Conservation (phyloP, 2,888 invertebrate genomes). For the Agrypnus murinus region DNA sequence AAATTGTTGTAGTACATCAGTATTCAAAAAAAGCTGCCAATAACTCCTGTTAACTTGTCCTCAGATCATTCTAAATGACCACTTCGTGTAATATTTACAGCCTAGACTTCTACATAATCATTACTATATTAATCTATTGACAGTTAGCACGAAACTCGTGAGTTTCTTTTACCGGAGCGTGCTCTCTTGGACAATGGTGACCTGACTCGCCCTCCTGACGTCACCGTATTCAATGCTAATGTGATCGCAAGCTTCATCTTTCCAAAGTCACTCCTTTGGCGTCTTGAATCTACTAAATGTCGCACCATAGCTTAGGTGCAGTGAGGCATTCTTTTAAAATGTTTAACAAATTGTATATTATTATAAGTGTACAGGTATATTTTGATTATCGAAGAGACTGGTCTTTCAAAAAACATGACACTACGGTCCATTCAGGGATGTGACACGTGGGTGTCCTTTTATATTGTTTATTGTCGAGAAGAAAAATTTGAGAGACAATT, state of each 20-base stretch:
- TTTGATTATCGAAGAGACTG: slow-evolving; percentile 17
- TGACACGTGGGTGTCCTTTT: slow-evolving; percentile 53
- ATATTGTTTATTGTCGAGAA: slow-evolving; percentile 56
- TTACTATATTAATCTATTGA: slow-evolving; percentile 56
- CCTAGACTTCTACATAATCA: slow-evolving; percentile 47
- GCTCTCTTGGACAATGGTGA: slow-evolving; percentile 68
- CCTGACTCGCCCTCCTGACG: slow-evolving; percentile 70
- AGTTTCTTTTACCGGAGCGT: slow-evolving; percentile 54
- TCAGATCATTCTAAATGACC: slow-evolving; percentile 38
- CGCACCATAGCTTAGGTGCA: slow-evolving; percentile 51
- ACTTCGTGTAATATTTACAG: slow-evolving; percentile 42
- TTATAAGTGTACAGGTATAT: no score
- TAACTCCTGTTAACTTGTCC: slow-evolving; percentile 27
- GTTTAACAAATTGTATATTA: slow-evolving; percentile 31
- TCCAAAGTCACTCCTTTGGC: slow-evolving; percentile 65
- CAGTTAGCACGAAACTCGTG: slow-evolving; percentile 59
- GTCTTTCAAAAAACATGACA: slow-evolving; percentile 49
- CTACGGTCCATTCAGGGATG: slow-evolving; percentile 52
- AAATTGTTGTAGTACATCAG: no score
- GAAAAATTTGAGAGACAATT: slow-evolving; percentile 54
- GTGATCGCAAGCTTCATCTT: slow-evolving; percentile 64
- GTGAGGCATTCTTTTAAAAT: slow-evolving; percentile 31
- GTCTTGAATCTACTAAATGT: slow-evolving; percentile 51
- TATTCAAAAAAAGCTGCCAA: slow-evolving; percentile 25
- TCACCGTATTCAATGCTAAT: slow-evolving; percentile 70